Base-by-base conservation (phyloP, 2,888 invertebrate genomes). In the Mylabris sibirica region DNA sequence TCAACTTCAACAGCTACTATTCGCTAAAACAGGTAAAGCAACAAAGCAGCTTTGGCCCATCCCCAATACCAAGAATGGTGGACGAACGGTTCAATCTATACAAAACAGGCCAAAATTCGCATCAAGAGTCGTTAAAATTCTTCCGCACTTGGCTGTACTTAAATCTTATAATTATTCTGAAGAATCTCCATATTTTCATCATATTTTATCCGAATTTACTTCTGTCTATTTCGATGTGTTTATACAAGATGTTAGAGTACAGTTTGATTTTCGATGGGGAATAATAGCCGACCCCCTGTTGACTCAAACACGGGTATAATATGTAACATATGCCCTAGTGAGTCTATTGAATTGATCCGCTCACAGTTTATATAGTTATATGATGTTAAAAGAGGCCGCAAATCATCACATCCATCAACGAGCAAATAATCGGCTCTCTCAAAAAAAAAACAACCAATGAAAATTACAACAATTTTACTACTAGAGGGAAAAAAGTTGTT, bases 291-390 rank as follows among this genome's bases (percentile, higher is more conserved):
- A 41, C 74, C 75, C 72, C 76, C 75, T 72, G 72, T 68, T 62
- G 76, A 59, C 61, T 64, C 66, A 74, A 75, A 75, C 75, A 75
- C 69, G 74, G 69, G 74, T 72, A 72, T 74, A 75, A 74, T 73
- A 72, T 75, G 76, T 75, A 76, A 75, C 76, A 75, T 76, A 76
- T 76, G 76, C 76, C 73, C 66, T 64, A 70, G 65, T 69, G 72
- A 66, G 62, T 65, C 73, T 72, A 73, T 75, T 74, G 70, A 74
- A 64, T 70, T 67, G 68, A 72, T 74, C 71, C 65, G 68, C 67
- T 68, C 68, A 65, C 69, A 66, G 66, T 65, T 72, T 69, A 72
- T 67, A 69, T 66, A 66, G 66, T 68, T 68, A 67, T 44, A 35
- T 66, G 66, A 69, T 63, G 61, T 68, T 67, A 69, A 72, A 70